These are phyloP conservation scores for Oegoconia quadripuncta DNA, from an alignment of 2,888 invertebrate species.

Conservation along the genomic window DNA sequence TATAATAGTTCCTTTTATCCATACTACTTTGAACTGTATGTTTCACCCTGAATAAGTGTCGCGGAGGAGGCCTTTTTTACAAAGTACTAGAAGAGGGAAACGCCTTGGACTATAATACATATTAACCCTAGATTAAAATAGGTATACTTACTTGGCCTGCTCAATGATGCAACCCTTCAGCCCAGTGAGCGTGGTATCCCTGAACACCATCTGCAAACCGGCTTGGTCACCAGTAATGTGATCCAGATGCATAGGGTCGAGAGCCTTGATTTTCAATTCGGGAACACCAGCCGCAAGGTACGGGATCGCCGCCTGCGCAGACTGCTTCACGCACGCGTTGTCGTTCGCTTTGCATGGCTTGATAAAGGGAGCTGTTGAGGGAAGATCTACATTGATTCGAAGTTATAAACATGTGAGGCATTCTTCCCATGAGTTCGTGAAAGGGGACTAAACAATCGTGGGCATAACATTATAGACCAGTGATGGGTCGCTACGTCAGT, in stretches of 20 bases:
- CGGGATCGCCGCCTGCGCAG: slow-evolving; percentile 48
- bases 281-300: slow-evolving; percentile 49
- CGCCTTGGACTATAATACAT: no score
- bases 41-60: no score
- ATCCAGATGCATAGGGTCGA: slow-evolving; percentile 56
- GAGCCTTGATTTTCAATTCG: slow-evolving; percentile 42
- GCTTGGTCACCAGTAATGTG: slow-evolving; percentile 45
- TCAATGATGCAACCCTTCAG: slow-evolving; percentile 53
- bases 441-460: no score
- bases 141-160: slow-evolving; percentile 58
- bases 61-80: no score
- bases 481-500: no score
- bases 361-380: slow-evolving; percentile 52
- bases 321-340: slow-evolving; percentile 38
- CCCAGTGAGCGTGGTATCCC: slow-evolving; percentile 48
- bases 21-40: no score
- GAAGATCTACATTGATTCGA: background rate
- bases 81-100: no score
- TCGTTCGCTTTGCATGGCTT: slow-evolving; percentile 52
- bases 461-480: no score
- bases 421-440: no score
- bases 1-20: no score
- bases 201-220: slow-evolving; percentile 46
- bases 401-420: no score
- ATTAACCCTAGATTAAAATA: no score